These are phyloP conservation scores for Acrobasis consociella DNA, from an alignment of 2,888 invertebrate genomes.

Conservation along the genomic window DNA sequence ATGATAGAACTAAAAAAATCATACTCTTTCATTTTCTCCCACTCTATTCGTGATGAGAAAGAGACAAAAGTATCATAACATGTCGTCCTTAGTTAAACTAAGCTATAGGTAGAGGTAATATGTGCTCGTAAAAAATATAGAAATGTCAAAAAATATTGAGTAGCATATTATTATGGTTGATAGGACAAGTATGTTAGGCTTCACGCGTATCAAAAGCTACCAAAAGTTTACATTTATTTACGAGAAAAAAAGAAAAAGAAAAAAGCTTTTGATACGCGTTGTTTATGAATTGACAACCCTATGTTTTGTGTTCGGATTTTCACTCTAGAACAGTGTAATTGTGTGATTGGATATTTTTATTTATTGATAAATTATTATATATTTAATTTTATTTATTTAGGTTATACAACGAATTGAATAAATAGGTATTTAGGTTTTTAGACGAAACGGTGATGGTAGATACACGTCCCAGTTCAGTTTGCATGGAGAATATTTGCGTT, in stretches of 20 bases:
- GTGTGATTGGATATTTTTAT: not conserved
- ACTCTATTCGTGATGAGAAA: no score
- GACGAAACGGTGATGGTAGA: not conserved
- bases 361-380: not conserved
- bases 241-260: not conserved
- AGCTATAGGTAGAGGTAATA: no score
- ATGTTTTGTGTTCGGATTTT: slow-evolving; percentile 17
- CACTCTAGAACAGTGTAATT: slow-evolving; percentile 1
- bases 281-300: slow-evolving; percentile 3
- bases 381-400: not conserved
- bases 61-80: no score
- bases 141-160: not conserved
- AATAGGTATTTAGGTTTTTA: not conserved
- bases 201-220: not conserved
- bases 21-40: no score
- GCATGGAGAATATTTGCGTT: not conserved
- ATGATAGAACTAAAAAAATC: no score
- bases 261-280: not conserved
- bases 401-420: slow-evolving; percentile 1
- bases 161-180: not conserved
- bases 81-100: no score
- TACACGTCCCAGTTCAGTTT: not conserved
- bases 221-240: not conserved
- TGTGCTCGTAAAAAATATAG: no score
- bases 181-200: not conserved